A percentile compares a stretch with the other conserved stretches of the same genome.
Evolutionary conservation across 1,140 invertebrate genomes (phyloP).

Genomic region (Drosophila subobscura): DNA sequence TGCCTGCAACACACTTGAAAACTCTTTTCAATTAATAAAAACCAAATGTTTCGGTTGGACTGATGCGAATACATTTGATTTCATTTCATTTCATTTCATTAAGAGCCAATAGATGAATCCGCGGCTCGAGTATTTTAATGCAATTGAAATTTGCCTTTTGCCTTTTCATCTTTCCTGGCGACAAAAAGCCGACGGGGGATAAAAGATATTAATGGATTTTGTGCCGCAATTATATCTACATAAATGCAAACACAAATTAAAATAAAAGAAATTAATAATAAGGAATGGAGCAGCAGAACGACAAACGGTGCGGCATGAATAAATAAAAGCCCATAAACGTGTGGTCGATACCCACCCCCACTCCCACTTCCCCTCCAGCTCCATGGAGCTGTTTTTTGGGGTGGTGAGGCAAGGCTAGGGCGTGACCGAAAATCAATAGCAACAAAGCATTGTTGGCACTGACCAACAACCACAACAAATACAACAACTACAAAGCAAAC

Average conservation of each 20-base stretch:
- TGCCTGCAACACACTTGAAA: conserved; percentile 36
- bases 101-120: conserved; percentile 48
- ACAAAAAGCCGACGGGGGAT: conserved; percentile 57
- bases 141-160: conserved; percentile 60
- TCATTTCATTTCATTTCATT: conserved; percentile 50
- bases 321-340: conserved; percentile 60
- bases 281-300: conserved; percentile 41
- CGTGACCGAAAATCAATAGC: conserved; percentile 57
- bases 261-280: conserved; percentile 36
- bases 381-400: neutral
- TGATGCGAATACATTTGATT: conserved; percentile 40
- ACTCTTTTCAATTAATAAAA: conserved; percentile 54
- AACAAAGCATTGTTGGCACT: conserved; percentile 24
- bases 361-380: conserved; percentile 2
- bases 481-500: conserved; percentile 45
- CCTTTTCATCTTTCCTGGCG: conserved; percentile 47
- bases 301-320: conserved; percentile 59
- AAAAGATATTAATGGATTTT: conserved; percentile 79
- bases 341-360: neutral
- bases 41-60: conserved; percentile 29
- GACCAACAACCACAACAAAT: conserved; percentile 35
- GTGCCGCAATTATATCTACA: conserved; percentile 42
- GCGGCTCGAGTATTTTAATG: conserved; percentile 50
- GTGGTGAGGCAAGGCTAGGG: conserved; percentile 5
- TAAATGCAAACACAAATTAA: conserved; percentile 30